A percentile compares a stretch with the other conserved stretches of the same genome.
phyloP scores from a whole-genome alignment of 2,797 vertebrate genomes.

The Centroberyx gerrardi region DNA sequence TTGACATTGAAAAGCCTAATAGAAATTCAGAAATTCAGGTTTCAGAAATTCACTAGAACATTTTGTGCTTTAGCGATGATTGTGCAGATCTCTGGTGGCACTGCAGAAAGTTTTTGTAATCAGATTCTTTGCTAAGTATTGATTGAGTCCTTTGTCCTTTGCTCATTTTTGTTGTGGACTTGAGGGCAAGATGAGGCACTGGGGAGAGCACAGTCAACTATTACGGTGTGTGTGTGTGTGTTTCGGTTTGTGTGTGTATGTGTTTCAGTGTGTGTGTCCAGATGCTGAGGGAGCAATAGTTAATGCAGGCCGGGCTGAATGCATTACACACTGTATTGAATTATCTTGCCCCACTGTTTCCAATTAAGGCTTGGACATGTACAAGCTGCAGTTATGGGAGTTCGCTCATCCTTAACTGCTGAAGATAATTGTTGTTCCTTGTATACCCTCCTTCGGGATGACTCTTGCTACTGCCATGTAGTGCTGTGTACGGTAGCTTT shows the following conservation, averaged over 20 bases:
- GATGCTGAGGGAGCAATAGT: constrained; percentile 76
- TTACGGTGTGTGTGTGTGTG: constrained; percentile 13
- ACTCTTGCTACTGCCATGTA: constrained; percentile 45
- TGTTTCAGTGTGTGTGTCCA: constrained; percentile 34
- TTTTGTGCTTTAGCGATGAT: constrained; percentile 44
- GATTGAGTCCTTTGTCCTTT: constrained; percentile 62
- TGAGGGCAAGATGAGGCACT: constrained; percentile 32
- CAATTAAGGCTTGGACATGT: constrained; percentile 80
- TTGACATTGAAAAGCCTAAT: constrained; percentile 25
- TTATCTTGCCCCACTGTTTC: constrained; percentile 82
- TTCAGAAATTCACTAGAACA: constrained; percentile 22
- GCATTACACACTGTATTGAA: constrained; percentile 61
- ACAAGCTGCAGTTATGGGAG: constrained; percentile 77
- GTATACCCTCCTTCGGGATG: constrained; percentile 68
- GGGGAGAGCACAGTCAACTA: constrained; percentile 47
- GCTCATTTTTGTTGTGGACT: constrained; percentile 58
- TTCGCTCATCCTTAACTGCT: constrained; percentile 79
- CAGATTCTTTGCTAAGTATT: constrained; percentile 49
- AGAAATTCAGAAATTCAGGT: constrained; percentile 19
- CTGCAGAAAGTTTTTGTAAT: constrained; percentile 50
- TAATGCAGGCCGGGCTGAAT: constrained; percentile 73
- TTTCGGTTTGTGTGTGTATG: constrained; percentile 8
- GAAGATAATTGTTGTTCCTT: constrained; percentile 82
- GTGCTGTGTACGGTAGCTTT: constrained; percentile 47
- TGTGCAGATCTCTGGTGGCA: constrained; percentile 33